Evolutionary conservation across 2,113 vertebrate species (phyloP).

Genomic region (Toxostoma redivivum): DNA sequence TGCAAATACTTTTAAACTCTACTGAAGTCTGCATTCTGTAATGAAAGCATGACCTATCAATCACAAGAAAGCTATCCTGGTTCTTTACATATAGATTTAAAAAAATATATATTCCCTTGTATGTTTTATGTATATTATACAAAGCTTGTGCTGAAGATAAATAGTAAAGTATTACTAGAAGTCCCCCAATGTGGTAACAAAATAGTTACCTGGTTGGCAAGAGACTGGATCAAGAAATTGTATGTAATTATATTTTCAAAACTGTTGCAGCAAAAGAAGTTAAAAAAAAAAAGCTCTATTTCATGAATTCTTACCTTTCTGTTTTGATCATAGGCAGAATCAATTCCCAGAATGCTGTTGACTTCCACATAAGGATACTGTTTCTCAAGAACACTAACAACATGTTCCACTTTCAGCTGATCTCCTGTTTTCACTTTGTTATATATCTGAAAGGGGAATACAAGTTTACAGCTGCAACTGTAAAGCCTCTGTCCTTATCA

Average conservation of each 20-base stretch:
- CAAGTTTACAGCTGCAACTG: background rate
- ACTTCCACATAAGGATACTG: constrained; percentile 91
- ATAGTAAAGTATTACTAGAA: background rate
- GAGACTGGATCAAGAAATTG: background rate
- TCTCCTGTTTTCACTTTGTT: constrained; percentile 83
- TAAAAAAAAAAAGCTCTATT: background rate
- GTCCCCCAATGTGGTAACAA: background rate
- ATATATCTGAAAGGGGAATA: constrained; percentile 79
- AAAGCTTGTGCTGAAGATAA: background rate
- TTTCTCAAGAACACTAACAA: constrained; percentile 89
- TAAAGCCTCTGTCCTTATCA: background rate
- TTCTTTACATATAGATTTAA: rapidly evolving
- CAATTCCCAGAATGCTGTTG: constrained; percentile 86
- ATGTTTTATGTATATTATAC: background rate
- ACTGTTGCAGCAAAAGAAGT: background rate
- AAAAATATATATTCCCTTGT: background rate
- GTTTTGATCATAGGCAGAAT: constrained; percentile 91
- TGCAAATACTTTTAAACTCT: background rate
- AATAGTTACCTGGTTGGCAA: background rate
- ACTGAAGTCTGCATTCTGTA: background rate
- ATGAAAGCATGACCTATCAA: background rate
- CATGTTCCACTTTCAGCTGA: constrained; percentile 83
- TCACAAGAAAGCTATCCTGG: background rate
- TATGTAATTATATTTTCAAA: background rate
- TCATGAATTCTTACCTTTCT: constrained; percentile 81